Conservation (phyloP, 2,888 invertebrate genomes). For the Lobophora halterata region DNA sequence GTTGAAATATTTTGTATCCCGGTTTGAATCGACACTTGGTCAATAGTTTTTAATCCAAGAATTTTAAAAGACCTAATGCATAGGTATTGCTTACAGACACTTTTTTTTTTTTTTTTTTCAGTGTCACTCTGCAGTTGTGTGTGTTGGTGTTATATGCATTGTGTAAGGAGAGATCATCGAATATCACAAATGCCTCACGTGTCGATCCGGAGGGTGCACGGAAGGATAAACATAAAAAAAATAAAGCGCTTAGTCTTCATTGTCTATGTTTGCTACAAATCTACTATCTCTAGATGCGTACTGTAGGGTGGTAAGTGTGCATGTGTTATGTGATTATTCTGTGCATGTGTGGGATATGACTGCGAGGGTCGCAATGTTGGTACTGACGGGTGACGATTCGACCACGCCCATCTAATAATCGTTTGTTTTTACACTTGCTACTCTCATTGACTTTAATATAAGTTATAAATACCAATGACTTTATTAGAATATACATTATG, state of each 20-base stretch:
- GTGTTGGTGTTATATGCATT: slow-evolving; percentile 11
- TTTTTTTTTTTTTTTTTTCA: too few species aligned
- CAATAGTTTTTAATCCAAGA: slow-evolving; percentile 3
- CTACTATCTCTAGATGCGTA: slow-evolving; percentile 41
- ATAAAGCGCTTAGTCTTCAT: slow-evolving; percentile 71
- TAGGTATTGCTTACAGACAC: too few species aligned
- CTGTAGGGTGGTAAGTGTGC: slow-evolving; percentile 53
- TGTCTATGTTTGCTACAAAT: slow-evolving; percentile 55
- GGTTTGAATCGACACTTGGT: slow-evolving; percentile 1
- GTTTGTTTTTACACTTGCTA: slow-evolving; percentile 55
- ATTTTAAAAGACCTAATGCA: too few species aligned
- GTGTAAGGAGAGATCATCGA: slow-evolving; percentile 7
- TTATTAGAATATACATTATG: too few species aligned
- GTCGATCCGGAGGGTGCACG: slow-evolving; percentile 49
- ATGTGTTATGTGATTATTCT: slow-evolving; percentile 41
- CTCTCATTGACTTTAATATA: slow-evolving; percentile 31
- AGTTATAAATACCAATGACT: not conserved
- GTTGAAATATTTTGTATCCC: slow-evolving; percentile 17
- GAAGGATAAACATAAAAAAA: slow-evolving; percentile 70
- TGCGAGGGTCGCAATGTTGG: slow-evolving; percentile 56
- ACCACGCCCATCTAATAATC: slow-evolving; percentile 69
- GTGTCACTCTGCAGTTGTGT: too few species aligned
- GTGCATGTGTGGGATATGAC: slow-evolving; percentile 28
- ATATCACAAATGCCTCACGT: slow-evolving; percentile 35
- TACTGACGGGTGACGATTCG: slow-evolving; percentile 56